These are phyloP conservation scores for Bos javanicus DNA, from an alignment of 2,113 vertebrate species.

Conservation along the genomic window DNA sequence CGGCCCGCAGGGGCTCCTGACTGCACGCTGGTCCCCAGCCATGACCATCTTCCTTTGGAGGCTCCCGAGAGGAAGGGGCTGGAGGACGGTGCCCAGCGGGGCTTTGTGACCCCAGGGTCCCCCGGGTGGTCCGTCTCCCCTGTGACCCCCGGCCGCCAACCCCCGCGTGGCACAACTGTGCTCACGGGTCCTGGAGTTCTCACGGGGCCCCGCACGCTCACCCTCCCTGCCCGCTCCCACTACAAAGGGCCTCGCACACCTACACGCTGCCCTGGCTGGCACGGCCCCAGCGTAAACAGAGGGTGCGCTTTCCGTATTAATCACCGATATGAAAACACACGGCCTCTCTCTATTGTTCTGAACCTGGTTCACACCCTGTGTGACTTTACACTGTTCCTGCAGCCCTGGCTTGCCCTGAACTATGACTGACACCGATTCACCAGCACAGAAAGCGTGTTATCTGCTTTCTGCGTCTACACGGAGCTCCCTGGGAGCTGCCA, in stretches of 20 bases:
- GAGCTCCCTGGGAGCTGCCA: neutral
- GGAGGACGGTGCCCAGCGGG: no score
- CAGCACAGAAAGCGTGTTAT: conserved; percentile 2
- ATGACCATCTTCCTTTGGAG: no score
- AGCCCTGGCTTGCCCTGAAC: conserved; percentile 40
- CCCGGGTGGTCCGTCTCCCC: neutral
- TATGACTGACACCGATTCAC: conserved; percentile 38
- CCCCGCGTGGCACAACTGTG: neutral
- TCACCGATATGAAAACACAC: conserved; percentile 53
- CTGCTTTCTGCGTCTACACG: neutral
- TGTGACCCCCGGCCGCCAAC: neutral
- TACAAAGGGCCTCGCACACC: conserved; percentile 34
- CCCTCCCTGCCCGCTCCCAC: neutral
- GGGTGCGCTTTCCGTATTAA: conserved; percentile 51
- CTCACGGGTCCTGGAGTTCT: neutral
- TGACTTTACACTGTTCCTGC: conserved; percentile 14
- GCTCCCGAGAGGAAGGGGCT: neutral
- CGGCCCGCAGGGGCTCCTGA: neutral
- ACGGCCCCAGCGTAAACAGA: conserved; percentile 56
- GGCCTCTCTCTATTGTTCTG: conserved; percentile 55
- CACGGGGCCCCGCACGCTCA: neutral
- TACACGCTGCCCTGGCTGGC: conserved; percentile 24
- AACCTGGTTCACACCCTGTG: conserved; percentile 38
- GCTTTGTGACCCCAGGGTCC: neutral
- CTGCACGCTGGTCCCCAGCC: accelerated